Base-by-base conservation (phyloP, 2,888 invertebrate genomes). In the Drosophila kambysellisi region DNA sequence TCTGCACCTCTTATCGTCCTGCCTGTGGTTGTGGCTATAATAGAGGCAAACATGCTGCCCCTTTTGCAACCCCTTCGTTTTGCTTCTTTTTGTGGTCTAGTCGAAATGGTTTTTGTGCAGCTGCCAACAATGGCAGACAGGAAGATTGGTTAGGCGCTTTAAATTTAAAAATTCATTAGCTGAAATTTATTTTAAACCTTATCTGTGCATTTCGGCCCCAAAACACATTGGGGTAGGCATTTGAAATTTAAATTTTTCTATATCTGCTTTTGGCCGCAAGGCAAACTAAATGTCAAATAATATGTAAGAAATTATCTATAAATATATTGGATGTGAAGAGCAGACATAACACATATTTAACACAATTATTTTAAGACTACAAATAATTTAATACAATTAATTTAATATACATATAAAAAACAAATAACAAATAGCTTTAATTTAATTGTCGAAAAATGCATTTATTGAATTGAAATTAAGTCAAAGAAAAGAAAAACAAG, bases 101-200 rank as follows among this genome's bases (percentile, higher is more conserved):
- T 69, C 39, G 69, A 52, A 60, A 43, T 70, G 20, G 30, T 60
- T 56, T 39, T 48, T 46, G 50, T 52, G 54, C 67, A 60, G 51
- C 58, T 66, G 72, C 39, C 54, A 60, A 35, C 51, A 37, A n/a
- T 0, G 56, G 37, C 63, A 17, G 58, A 17, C 75, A 60, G 78
- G 30, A 43, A 48, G 61, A 51, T 69, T 65, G 52, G 52, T 57
- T 63, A 12, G 46, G 15, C 30, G 51, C 53, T 60, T 58, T 48
- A 52, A 62, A 15, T 64, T 80, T 67, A 65, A 53, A 78, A 54
- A 78, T 80, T 60, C 72, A 76, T 76, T 76, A 71, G 59, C 52
- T 39, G 3, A 39, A 60, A 57, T 54, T 46, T 53, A 35, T 58
- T 64, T 32, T 29, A 41, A 54, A 29, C 43, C 56, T 65, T 59